Conservation (phyloP, 2,888 invertebrate species). For the Thera britannica region DNA sequence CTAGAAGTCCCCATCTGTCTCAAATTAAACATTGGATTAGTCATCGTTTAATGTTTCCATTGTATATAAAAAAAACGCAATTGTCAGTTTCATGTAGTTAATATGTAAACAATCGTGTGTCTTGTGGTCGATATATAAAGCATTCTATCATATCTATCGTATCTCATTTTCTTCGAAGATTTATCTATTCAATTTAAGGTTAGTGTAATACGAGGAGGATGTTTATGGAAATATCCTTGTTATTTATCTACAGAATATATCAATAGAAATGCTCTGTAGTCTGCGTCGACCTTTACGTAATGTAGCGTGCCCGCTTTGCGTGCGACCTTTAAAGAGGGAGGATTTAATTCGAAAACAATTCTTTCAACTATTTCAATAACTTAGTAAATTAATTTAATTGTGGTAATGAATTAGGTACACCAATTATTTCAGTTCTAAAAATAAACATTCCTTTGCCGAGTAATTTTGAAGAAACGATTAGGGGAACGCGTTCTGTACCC, state of each 20-base stretch:
- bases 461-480: not conserved
- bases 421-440: slow-evolving; percentile 2
- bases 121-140: slow-evolving; percentile 27
- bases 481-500: too few species aligned
- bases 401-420: slow-evolving; percentile 8
- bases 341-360: slow-evolving; percentile 43
- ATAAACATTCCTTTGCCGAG: not conserved
- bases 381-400: slow-evolving; percentile 36
- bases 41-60: slow-evolving; percentile 2
- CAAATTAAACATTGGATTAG: slow-evolving; percentile 6
- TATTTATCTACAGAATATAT: slow-evolving; percentile 31
- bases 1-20: not conserved
- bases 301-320: slow-evolving; percentile 48
- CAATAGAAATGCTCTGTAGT: slow-evolving; percentile 24
- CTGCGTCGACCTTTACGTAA: slow-evolving; percentile 45
- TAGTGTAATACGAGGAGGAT: slow-evolving; percentile 33
- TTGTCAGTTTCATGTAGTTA: slow-evolving; percentile 2
- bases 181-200: slow-evolving; percentile 39
- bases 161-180: slow-evolving; percentile 33
- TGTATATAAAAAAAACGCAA: not conserved
- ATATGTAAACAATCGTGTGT: slow-evolving; percentile 20
- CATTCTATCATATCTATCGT: slow-evolving; percentile 25
- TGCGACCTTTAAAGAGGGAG: slow-evolving; percentile 32
- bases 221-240: slow-evolving; percentile 40
- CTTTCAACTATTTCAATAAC: slow-evolving; percentile 46